Evolutionary conservation across 1,140 invertebrate genomes (phyloP), one percentile per base, ranked within the genome.

Genomic region (Hormaphis cornu): DNA sequence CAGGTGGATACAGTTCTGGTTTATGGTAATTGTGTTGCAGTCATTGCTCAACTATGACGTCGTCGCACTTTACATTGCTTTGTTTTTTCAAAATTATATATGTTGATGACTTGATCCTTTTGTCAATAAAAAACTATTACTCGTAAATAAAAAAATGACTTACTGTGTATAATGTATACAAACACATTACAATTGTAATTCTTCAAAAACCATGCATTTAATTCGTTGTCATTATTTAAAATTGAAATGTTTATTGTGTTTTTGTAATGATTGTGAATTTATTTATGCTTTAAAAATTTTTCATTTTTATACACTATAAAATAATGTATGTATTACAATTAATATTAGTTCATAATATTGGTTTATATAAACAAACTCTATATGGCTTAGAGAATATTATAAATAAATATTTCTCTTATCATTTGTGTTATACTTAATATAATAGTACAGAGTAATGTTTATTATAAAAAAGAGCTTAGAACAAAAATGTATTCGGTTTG

Each of bases 1-100:
- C 82, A 5, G 82, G 82, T 48, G 82, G 82, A 3, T 83, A 80
- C 74, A 83, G 82, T 4, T 82, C 81, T 0, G 81, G 82, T 6
- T 78, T 83, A 20, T 83, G 82, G 82, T 83, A 81, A 81, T 30
- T 8, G 6, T 33, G 30, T 14, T 12, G 22, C 33, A n/a, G 20
- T 9, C 53, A 52, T 18, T 14, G 6, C 14, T 18, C 59, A 46
- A 22, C 70, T 1, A 50, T 33, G 3, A 33, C 24, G 20, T 66
- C 33, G 6, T 50, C 18, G 50, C 61, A 66, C 48, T 66, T 33
- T 61, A 46, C 61, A 66, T 66, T 3, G 44, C 44, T 66, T 66
- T 66, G 28, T 66, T 50, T 66, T 66, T 48, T n/a, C 14, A 46
- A 9, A 35, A 50, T 50, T n/a, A 66, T 50, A 63, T 63, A 22